Evolutionary conservation across 2,888 invertebrate genomes (phyloP), one percentile per base, ranked within the genome.

Genomic region (Drosophila merina): DNA sequence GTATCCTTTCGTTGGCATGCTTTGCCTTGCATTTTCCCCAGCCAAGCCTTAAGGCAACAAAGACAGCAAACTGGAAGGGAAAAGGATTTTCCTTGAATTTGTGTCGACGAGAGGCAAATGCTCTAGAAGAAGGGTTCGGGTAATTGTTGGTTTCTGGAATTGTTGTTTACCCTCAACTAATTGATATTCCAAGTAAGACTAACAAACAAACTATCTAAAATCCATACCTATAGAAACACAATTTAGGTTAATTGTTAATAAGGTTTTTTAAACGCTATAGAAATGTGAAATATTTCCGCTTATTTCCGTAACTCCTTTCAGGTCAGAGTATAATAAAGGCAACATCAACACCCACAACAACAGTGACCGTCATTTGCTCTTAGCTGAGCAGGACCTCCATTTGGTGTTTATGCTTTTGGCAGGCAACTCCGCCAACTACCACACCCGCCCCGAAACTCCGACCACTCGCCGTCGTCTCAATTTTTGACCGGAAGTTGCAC

Each of bases 391-490:
- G 42, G 57, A 73, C 50, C 79, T 85, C 71, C 82, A 82, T 76
- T 80, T 83, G 71, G 69, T 71, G 77, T 71, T 81, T 70, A 75
- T 72, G 75, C 57, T 71, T 58, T 58, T 68, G 58, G 69, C 55
- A 64, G 72, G 52, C 66, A 66, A 54, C 70, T 56, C 75, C 71
- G 67, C 58, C 50, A 40, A 26, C 38, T 48, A 1, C n/a, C 20
- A 20, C 28, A 2, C 2, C 28, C 28, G 9, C 28, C 52, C 20
- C n/a, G 25, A 25, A 36, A 45, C 31, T 48, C 50, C 62, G 55
- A 56, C 54, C 7, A 20, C 10, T 20, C n/a, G 31, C n/a, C 31
- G 28, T 36, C n/a, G 26, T 25, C 42, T 42, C 10, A 7, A 52
- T 48, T 33, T 63, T 56, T 59, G 55, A 45, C 72, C 78, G 84